Percentiles rank a stretch among this genome's conserved stretches.
Conservation (phyloP, 2,113 vertebrate species). For the Noctilio leporinus region DNA sequence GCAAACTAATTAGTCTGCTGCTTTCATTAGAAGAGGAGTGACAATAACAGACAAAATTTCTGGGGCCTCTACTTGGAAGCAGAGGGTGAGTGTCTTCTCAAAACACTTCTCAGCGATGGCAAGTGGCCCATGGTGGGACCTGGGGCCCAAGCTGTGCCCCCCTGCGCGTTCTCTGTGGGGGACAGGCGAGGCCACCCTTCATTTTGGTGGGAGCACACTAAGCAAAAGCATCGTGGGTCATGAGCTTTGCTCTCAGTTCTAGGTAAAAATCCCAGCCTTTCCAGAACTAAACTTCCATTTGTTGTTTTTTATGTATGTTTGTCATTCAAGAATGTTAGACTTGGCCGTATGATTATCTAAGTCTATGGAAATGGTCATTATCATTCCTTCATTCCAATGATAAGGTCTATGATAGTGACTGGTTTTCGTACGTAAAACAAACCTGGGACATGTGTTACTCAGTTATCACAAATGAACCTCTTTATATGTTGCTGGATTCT, state of each 20-base stretch:
- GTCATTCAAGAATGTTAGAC: not conserved
- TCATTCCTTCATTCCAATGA: not conserved
- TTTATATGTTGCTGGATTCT: too few relatives aligned
- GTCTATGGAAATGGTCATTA: not conserved
- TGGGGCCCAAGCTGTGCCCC: not conserved
- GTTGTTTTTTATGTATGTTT: not conserved
- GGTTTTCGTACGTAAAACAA: not conserved
- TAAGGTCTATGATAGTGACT: not conserved
- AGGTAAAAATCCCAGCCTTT: not conserved
- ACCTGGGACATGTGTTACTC: not conserved
- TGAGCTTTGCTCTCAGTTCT: not conserved
- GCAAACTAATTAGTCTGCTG: not conserved
- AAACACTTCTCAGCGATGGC: not conserved
- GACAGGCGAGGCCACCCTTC: too few relatives aligned
- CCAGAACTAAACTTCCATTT: not conserved
- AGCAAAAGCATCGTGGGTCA: not conserved
- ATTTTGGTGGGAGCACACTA: not conserved
- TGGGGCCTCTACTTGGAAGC: not conserved
- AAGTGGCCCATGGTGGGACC: not conserved
- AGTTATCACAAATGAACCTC: not conserved
- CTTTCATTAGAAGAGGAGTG: not conserved
- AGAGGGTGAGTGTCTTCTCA: not conserved
- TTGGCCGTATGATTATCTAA: not conserved
- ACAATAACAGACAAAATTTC: not conserved
- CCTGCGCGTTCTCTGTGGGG: too few relatives aligned